Conservation (phyloP, 2,888 invertebrate species). For the Clepsis dumicolana region DNA sequence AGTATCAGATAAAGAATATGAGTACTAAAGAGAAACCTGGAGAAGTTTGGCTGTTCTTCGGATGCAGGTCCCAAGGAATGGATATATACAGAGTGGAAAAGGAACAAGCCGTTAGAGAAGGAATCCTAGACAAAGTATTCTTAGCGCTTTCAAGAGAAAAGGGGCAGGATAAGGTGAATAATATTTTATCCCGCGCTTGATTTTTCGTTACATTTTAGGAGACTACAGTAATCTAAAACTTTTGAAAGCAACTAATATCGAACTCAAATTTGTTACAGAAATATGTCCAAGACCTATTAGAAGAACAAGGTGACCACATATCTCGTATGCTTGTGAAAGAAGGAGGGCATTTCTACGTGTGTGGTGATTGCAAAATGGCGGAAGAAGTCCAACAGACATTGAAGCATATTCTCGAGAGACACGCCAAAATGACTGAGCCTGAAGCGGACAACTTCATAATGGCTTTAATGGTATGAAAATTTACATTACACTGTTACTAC, state of each 20-base stretch:
- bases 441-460: slow-evolving; percentile 94
- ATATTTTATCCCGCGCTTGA: background rate
- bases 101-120: slow-evolving; percentile 87
- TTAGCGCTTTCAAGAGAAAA: slow-evolving; percentile 93
- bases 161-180: slow-evolving; percentile 89
- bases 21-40: slow-evolving; percentile 58
- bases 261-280: slow-evolving; percentile 86
- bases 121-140: slow-evolving; percentile 90
- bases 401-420: slow-evolving; percentile 89
- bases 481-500: background rate
- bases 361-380: slow-evolving; percentile 99
- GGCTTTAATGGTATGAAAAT: slow-evolving; percentile 90
- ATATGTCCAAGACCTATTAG: slow-evolving; percentile 95
- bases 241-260: too few species aligned
- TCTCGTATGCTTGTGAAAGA: slow-evolving; percentile 91
- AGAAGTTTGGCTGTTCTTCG: slow-evolving; percentile 93
- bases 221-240: too few species aligned
- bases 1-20: slow-evolving; percentile 60
- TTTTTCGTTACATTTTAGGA: background rate
- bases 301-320: slow-evolving; percentile 91
- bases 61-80: slow-evolving; percentile 92
- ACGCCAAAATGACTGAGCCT: slow-evolving; percentile 89
- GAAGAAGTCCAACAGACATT: slow-evolving; percentile 97
- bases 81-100: slow-evolving; percentile 95
- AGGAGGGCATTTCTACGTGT: slow-evolving; percentile 97